Percentiles rank a stretch among this genome's conserved stretches.
These are phyloP conservation scores for Holothuria leucospilota DNA, from an alignment of 53 echinoderm and acorn worm genomes.

Conservation along the genomic window DNA sequence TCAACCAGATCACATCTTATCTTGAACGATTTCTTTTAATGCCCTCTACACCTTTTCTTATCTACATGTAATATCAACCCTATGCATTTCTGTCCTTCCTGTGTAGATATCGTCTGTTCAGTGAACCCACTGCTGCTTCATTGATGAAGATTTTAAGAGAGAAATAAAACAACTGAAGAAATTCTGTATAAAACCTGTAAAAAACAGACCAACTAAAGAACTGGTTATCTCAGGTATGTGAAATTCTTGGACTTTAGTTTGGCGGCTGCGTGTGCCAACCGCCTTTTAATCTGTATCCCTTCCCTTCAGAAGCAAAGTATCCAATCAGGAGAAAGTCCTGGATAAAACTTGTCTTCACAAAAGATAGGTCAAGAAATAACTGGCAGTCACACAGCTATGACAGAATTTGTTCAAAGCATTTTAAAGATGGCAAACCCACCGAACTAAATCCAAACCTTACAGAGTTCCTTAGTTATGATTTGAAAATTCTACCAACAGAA, in stretches of 20 bases:
- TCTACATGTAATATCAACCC: too few relatives aligned
- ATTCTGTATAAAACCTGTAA: constrained; percentile 18
- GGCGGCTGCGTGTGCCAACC: constrained; percentile 65
- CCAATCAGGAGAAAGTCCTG: constrained; percentile 46
- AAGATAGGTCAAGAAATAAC: constrained; percentile 28
- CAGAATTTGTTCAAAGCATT: constrained; percentile 56
- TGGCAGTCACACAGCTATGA: constrained; percentile 20
- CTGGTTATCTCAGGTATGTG: constrained; percentile 52
- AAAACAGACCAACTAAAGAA: constrained; percentile 33
- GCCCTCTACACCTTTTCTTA: too few relatives aligned
- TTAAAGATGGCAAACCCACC: constrained; percentile 55
- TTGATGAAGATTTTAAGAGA: background rate
- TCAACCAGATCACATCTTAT: too few relatives aligned
- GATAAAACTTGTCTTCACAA: constrained; percentile 44
- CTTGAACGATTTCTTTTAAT: too few relatives aligned
- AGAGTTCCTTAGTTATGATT: constrained; percentile 41
- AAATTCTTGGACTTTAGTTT: constrained; percentile 50
- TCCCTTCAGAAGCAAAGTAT: constrained; percentile 57
- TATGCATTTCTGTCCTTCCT: too few relatives aligned
- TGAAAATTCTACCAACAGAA: background rate
- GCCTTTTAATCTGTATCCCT: constrained; percentile 60
- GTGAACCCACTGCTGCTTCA: too few relatives aligned
- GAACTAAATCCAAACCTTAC: constrained; percentile 51
- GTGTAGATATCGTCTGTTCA: too few relatives aligned
- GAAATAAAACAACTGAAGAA: too few relatives aligned